These are phyloP conservation scores for Meloidogyne chitwoodi DNA, from an alignment of 1,140 invertebrate species.

Conservation along the genomic window DNA sequence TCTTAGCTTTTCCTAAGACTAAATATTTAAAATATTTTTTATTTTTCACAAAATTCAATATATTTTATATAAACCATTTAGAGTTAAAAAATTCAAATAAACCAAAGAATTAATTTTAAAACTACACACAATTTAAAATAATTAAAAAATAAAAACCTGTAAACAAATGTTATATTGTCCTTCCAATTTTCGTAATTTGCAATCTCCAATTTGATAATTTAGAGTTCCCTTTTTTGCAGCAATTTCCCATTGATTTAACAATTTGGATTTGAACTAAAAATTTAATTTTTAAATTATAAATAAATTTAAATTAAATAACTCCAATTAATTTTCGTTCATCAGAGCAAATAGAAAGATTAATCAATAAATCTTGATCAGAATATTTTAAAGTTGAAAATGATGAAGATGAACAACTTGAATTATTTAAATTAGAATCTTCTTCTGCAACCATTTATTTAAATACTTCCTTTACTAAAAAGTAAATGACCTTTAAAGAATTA, in stretches of 20 bases:
- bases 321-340: neutral
- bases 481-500: too few relatives aligned
- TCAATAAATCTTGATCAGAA: neutral
- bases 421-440: neutral
- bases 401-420: neutral
- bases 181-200: neutral
- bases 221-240: neutral
- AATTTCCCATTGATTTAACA: neutral
- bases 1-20: too few relatives aligned
- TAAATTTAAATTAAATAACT: neutral
- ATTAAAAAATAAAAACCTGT: too few relatives aligned
- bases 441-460: neutral
- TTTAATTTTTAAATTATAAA: neutral
- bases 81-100: too few relatives aligned
- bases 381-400: neutral
- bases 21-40: too few relatives aligned
- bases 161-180: neutral
- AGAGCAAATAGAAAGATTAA: neutral
- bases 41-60: too few relatives aligned
- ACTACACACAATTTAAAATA: too few relatives aligned
- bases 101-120: too few relatives aligned
- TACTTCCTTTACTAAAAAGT: too few relatives aligned
- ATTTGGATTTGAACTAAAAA: neutral
- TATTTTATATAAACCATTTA: too few relatives aligned
- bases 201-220: neutral